Evolutionary conservation across 2,113 vertebrate species (phyloP), one percentile per base, ranked within the genome.

Genomic region (Poeciliopsis turrubarensis): DNA sequence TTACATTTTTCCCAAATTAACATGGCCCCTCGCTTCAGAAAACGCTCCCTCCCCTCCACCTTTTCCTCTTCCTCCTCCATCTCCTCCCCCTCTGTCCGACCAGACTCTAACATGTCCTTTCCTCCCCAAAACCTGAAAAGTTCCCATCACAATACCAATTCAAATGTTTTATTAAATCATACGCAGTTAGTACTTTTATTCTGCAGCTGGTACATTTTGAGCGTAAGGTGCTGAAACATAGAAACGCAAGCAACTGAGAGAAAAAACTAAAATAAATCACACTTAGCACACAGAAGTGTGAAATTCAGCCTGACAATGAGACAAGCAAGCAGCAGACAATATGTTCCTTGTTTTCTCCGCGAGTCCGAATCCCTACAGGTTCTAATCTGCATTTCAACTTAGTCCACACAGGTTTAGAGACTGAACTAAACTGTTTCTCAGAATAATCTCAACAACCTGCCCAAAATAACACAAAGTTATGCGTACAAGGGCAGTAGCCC

Each of bases 1-100:
- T 95, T 95, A 95, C 94, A 95, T 95, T 95, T 95, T 95, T 95
- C 91, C 93, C 94, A 95, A 95, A 95, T 95, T 94, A 95, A 95
- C 95, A 95, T 95, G 95, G 94, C 94, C 95, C 94, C 93, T 94
- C 89, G 89, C 91, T 93, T 90, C 86, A 93, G 85, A 93, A 89
- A 91, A 87, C 91, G 82, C 90, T 90, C 88, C 81, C 87, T 81
- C 72, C 80, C 86, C 78, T 63, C 69, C 82, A 73, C 86, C 63
- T 78, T 80, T 44, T 65, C 68, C 62, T 73, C 77, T 84, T 86
- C 83, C 84, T 78, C 76, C 82, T 61, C 63, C 74, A 19, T 60
- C 68, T 79, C 84, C 60, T 80, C 67, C 68, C 41, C 79, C 70
- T 73, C 72, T 75, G 39, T 87, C 82, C 81, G 80, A 74, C 54